A percentile compares a stretch with the other conserved stretches of the same genome.
Conservation (phyloP, 2,113 vertebrate genomes). For the Athene noctua region DNA sequence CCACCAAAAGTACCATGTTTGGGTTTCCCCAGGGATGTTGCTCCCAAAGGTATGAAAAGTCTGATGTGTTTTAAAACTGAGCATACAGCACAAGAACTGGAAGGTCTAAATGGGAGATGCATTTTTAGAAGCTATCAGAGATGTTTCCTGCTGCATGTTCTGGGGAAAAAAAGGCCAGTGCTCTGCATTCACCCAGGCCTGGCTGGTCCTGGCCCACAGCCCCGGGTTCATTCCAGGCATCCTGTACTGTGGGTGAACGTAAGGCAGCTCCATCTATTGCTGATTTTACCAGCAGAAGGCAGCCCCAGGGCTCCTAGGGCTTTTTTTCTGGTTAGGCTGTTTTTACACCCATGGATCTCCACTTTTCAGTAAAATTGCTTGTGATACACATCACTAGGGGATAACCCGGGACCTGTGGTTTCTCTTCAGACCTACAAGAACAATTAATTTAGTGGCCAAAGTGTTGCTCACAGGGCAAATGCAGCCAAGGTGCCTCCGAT, state of each 20-base stretch:
- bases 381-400: neutral
- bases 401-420: rapidly evolving
- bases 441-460: rapidly evolving
- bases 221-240: neutral
- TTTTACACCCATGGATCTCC: neutral
- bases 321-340: neutral
- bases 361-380: neutral
- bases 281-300: neutral
- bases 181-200: neutral
- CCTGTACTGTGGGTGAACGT: rapidly evolving
- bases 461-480: rapidly evolving
- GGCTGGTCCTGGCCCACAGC: neutral
- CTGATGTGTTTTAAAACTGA: neutral
- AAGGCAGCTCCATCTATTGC: neutral
- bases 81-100: neutral
- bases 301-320: neutral
- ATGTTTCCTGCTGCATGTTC: neutral
- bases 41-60: neutral
- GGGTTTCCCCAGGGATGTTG: neutral
- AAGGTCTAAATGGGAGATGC: neutral
- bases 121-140: neutral
- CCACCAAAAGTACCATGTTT: rapidly evolving
- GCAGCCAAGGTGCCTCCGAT: neutral
- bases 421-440: neutral
- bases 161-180: neutral